These are phyloP conservation scores for Spea bombifrons DNA, from an alignment of 2,113 vertebrate species.

Conservation along the genomic window DNA sequence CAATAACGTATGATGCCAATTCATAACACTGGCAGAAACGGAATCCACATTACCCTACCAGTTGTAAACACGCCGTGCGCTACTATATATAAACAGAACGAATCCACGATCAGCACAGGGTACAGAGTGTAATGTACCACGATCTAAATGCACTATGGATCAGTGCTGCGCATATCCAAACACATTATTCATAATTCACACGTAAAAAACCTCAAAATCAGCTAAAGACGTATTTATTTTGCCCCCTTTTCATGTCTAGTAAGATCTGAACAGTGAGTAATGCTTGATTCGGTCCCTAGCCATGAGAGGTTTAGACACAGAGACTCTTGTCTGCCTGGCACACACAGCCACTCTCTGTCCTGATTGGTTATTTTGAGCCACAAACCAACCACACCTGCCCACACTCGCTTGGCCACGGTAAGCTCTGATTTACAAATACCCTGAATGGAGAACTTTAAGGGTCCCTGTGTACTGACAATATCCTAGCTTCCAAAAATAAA, in stretches of 20 bases:
- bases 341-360: background rate
- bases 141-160: background rate
- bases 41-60: background rate
- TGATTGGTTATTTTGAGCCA: background rate
- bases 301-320: background rate
- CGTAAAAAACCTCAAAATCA: background rate
- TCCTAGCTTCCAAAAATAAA: too few species aligned
- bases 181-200: too few species aligned
- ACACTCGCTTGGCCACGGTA: background rate
- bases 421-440: conserved; percentile 18
- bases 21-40: background rate
- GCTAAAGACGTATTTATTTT: conserved; percentile 5
- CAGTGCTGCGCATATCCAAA: background rate
- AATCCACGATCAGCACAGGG: conserved; percentile 6
- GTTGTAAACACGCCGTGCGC: conserved; percentile 1
- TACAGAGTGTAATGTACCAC: background rate
- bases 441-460: too few species aligned
- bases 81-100: background rate
- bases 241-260: background rate
- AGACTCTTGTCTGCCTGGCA: background rate
- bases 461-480: too few species aligned
- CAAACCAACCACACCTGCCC: background rate
- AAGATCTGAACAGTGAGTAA: background rate
- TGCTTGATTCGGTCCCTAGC: conserved; percentile 1
- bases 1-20: background rate